Evolutionary conservation across 2,888 invertebrate species (phyloP).

Genomic region (Neelides folsomi): DNA sequence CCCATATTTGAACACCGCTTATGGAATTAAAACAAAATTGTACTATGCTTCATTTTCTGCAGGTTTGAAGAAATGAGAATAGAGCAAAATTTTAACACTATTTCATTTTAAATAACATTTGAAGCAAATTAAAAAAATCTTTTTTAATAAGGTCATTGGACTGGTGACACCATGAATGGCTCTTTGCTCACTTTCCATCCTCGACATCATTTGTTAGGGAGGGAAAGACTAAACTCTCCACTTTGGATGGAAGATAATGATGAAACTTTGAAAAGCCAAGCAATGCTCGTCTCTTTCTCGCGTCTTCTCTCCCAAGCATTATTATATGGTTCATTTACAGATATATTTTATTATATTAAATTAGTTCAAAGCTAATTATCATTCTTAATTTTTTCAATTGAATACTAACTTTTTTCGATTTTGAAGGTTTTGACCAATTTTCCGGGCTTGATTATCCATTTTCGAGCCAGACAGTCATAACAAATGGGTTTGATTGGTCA

Average conservation of each 20-base stretch:
- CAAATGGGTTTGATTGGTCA: conserved; percentile 75
- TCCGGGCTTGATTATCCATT: conserved; percentile 85
- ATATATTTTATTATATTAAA: too few species aligned
- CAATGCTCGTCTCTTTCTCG: conserved; percentile 62
- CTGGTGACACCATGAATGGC: conserved; percentile 62
- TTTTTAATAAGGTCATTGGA: conserved; percentile 57
- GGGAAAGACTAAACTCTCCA: conserved; percentile 36
- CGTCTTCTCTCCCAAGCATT: conserved; percentile 66
- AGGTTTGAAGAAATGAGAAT: conserved; percentile 40
- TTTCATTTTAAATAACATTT: too few species aligned
- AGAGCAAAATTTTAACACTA: too few species aligned
- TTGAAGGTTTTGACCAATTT: conserved; percentile 65
- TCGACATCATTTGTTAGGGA: conserved; percentile 46
- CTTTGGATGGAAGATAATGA: conserved; percentile 41
- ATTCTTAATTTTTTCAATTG: background rate
- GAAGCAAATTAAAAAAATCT: too few species aligned
- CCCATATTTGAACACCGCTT: conserved; percentile 46
- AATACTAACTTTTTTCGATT: background rate
- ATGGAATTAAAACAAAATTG: conserved; percentile 47
- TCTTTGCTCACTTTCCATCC: conserved; percentile 62
- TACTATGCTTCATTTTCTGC: conserved; percentile 61
- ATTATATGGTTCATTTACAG: too few species aligned
- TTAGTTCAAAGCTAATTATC: too few species aligned
- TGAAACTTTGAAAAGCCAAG: conserved; percentile 59
- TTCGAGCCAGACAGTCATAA: conserved; percentile 71